Evolutionary conservation across 2,797 vertebrate species (phyloP).

Genomic region (Nothura maculosa): DNA sequence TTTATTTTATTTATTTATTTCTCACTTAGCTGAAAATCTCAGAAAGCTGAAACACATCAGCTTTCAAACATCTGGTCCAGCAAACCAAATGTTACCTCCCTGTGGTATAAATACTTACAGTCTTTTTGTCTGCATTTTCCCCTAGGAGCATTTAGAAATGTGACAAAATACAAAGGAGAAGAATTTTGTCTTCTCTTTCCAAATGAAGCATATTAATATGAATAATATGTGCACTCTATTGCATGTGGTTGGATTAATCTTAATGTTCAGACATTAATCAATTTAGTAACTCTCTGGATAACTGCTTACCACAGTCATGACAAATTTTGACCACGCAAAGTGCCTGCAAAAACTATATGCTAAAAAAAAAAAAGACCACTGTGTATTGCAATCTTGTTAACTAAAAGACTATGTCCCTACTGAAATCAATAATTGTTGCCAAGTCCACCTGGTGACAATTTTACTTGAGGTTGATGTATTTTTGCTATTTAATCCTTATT

Average conservation of each 20-base stretch:
- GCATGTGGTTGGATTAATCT: neutral
- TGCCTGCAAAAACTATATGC: neutral
- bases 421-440: neutral
- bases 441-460: neutral
- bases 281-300: neutral
- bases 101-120: neutral
- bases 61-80: neutral
- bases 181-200: neutral
- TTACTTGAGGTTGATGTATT: neutral
- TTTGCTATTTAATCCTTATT: neutral
- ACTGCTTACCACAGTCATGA: neutral
- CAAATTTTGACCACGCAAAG: neutral
- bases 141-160: neutral
- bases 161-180: neutral
- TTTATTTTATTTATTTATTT: neutral
- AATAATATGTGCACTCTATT: neutral
- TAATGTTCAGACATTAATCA: neutral
- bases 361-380: neutral
- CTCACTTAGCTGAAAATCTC: neutral
- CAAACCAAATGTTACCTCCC: neutral
- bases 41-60: neutral
- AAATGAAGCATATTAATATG: neutral
- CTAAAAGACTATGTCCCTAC: rapidly evolving
- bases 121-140: neutral
- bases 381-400: neutral